Percentiles rank a stretch among this genome's conserved stretches.
Conservation (phyloP, 2,888 invertebrate species). For the Andrena chrysosceles region DNA sequence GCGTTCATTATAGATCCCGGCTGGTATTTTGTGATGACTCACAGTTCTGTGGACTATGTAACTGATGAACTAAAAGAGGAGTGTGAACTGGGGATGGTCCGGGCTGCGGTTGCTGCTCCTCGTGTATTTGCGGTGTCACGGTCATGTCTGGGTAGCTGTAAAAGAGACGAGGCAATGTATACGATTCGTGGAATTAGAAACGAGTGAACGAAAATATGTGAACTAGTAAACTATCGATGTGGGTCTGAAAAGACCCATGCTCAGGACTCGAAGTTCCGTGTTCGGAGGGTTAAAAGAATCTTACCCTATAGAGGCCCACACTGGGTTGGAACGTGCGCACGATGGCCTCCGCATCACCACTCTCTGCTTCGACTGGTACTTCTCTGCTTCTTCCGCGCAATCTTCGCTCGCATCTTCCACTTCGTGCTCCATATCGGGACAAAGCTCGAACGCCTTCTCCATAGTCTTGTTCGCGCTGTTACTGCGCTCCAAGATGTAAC, state of each 20-base stretch:
- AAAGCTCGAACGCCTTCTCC: conserved; percentile 91
- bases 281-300: neutral
- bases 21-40: conserved; percentile 79
- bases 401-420: conserved; percentile 71
- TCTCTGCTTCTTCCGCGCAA: conserved; percentile 63
- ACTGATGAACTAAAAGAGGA: conserved; percentile 67
- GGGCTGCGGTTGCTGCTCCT: conserved; percentile 71
- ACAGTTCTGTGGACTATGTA: conserved; percentile 77
- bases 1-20: conserved; percentile 83
- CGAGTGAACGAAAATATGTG: too few species aligned
- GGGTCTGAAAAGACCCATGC: too few species aligned
- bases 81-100: conserved; percentile 75
- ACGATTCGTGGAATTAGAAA: neutral
- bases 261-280: too few species aligned
- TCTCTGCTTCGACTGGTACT: conserved; percentile 51
- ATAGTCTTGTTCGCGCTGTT: conserved; percentile 96
- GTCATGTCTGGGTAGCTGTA: conserved; percentile 63
- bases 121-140: conserved; percentile 66
- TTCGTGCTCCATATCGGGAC: conserved; percentile 88
- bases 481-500: conserved; percentile 97
- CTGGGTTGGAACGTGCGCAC: conserved; percentile 6
- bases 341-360: neutral
- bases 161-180: neutral
- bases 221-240: too few species aligned
- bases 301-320: conserved; percentile 59